Evolutionary conservation across 2,888 invertebrate species (phyloP).

Genomic region (Julus scanicus): DNA sequence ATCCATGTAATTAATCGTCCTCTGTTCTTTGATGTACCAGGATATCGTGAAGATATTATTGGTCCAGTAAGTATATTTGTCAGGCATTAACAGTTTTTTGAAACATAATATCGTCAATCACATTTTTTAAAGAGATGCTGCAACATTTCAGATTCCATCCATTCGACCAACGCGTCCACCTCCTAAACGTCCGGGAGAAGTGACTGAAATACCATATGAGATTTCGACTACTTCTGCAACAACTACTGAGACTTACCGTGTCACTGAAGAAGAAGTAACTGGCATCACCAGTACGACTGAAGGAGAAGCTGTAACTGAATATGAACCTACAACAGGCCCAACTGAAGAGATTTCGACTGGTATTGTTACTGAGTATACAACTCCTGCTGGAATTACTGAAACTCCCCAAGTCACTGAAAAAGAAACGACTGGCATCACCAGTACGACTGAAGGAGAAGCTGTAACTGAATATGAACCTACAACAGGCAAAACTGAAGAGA

Average conservation of each 20-base stretch:
- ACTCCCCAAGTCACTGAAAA: not conserved
- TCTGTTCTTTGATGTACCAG: slow-evolving; percentile 16
- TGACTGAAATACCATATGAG: not conserved
- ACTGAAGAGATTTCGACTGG: not conserved
- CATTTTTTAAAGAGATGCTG: not conserved
- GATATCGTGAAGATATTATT: slow-evolving; percentile 5
- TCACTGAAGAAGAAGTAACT: not conserved
- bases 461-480: not conserved
- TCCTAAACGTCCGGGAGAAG: not conserved
- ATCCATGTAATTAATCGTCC: slow-evolving; percentile 50
- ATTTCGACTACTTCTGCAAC: not conserved
- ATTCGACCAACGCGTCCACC: slow-evolving; percentile 8
- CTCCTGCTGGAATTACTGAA: not conserved
- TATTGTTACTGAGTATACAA: too few species aligned
- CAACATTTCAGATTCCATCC: not conserved
- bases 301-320: not conserved
- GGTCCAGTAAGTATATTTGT: slow-evolving; percentile 36
- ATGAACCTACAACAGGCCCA: too few species aligned
- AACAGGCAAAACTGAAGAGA: not conserved
- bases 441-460: not conserved
- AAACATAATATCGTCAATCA: not conserved
- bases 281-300: not conserved
- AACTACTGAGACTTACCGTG: not conserved
- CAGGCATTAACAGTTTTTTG: not conserved
- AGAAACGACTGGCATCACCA: not conserved